Base-by-base conservation (phyloP, 2,113 vertebrate genomes). In the Brachirus orientalis region DNA sequence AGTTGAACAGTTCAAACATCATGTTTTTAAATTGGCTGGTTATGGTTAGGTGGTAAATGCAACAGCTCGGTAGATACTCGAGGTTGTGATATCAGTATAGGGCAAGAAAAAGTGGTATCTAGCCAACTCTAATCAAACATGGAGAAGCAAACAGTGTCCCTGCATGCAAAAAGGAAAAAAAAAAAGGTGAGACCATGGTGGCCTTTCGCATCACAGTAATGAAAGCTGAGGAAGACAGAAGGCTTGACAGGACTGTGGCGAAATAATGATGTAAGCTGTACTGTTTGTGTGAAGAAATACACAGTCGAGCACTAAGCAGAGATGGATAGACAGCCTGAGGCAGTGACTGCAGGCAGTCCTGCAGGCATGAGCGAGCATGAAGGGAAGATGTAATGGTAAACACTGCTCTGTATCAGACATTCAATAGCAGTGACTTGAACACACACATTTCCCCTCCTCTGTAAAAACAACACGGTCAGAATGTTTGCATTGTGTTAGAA, bases 341-440 rank as follows among this genome's bases (percentile, higher is more conserved):
- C 61, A 13, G 3, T 69, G 47, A 72, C 48, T 52, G 61, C 62
- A 60, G 68, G 66, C 33, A 69, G 72, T 72, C 84, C 85, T 74
- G 73, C 52, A 66, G 86, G 82, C 83, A 65, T 66, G 50, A 75
- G 63, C 38, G 41, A 50, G 56, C 58, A 75, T 70, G 65, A 76
- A 66, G 61, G 54, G 65, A 73, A 71, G 51, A 16, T 44, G 55
- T 54, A 50, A 62, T 50, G 35, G 52, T 63, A 86, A 79, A 75
- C 83, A 77, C 59, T 38, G 35, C 38, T 74, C 40, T 37, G 61
- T 43, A 64, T 75, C 63, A 66, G 63, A 61, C 50, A 66, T 77
- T 77, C 67, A 46, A 48, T 69, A 62, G 43, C 50, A 54, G 54
- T 38, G 47, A 73, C 60, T 77, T 58, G 44, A 68, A 83, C 11